Evolutionary conservation across 2,113 vertebrate genomes (phyloP), one percentile per base, ranked within the genome.

Genomic region (Datnioides undecimradiatus): DNA sequence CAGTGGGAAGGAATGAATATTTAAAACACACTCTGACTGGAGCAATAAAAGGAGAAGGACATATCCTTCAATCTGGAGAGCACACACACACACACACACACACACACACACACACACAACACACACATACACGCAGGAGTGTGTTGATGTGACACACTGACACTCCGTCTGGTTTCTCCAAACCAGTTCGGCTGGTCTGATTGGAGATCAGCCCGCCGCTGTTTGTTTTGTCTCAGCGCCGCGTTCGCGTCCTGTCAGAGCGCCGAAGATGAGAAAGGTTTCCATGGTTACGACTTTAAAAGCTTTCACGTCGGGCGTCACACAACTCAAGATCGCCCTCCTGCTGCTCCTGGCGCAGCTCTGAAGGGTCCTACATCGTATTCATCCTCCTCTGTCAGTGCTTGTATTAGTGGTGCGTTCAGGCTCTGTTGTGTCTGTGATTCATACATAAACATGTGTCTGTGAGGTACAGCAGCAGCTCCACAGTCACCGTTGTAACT

Each of bases 21-120:
- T 91, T 93, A 91, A 88, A 90, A 86, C 69, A 76, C 48, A 87
- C 87, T 79, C 76, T 77, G 84, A 89, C 80, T 73, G 55, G 25
- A 69, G 81, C 74, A 81, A 75, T 86, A 76, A 87, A 87, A 87
- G 63, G 36, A 80, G 58, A 76, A 84, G 84, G 84, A 88, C 70
- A 49, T 29, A 80, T 85, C 77, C 74, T 73, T 85, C 43, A 85
- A 85, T 76, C 36, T 77, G 54, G 49, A 71, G 67, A 68, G 38
- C 12, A 8, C 59, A 13, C 52, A 54, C 69, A n/a, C 21, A 7
- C 60, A 14, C 59, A 17, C 52, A 46, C 23, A 38, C 46, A 34
- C 46, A 51, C n/a, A 58, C 54, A 55, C 77, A 45, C 59, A 54
- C 43, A 40, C 36, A 48, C 65, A 41, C 25, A 29, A 49, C 25